A percentile compares a stretch with the other conserved stretches of the same genome.
phyloP scores from a whole-genome alignment of 35 echinoderm and acorn worm species.

The Ophiothrix spiculata region DNA sequence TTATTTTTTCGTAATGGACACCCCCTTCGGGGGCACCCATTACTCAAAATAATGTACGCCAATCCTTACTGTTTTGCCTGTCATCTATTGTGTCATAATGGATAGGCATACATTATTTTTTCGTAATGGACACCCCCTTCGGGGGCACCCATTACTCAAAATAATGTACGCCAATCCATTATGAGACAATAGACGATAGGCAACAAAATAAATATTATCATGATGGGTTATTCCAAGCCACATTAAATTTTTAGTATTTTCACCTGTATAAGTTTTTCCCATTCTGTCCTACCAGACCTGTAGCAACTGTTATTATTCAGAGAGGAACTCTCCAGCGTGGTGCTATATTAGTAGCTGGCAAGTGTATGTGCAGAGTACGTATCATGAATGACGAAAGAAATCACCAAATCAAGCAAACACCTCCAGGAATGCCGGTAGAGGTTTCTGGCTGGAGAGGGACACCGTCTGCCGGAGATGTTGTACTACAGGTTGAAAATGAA shows the following conservation, averaged over 20 bases:
- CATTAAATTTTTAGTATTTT: neutral
- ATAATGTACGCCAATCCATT: too few relatives aligned
- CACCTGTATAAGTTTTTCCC: neutral
- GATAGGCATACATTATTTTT: too few relatives aligned
- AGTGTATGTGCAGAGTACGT: conserved; percentile 72
- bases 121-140: too few relatives aligned
- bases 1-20: too few relatives aligned
- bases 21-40: too few relatives aligned
- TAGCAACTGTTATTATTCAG: conserved; percentile 81
- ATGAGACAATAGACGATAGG: too few relatives aligned
- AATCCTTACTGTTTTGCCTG: too few relatives aligned
- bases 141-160: too few relatives aligned
- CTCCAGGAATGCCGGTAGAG: conserved; percentile 75
- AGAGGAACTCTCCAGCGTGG: conserved; percentile 81
- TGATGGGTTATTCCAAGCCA: neutral
- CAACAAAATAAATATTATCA: neutral
- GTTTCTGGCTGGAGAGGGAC: conserved; percentile 82
- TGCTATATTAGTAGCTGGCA: conserved; percentile 70
- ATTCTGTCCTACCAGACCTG: conserved; percentile 32
- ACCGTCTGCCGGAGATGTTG: conserved; percentile 78
- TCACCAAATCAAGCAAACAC: conserved; percentile 45
- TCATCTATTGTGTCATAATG: too few relatives aligned
- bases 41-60: too few relatives aligned
- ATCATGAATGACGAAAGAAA: conserved; percentile 62
- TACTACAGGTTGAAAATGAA: conserved; percentile 88